Evolutionary conservation across 2,113 vertebrate genomes (phyloP).

Genomic region (Tyto alba): DNA sequence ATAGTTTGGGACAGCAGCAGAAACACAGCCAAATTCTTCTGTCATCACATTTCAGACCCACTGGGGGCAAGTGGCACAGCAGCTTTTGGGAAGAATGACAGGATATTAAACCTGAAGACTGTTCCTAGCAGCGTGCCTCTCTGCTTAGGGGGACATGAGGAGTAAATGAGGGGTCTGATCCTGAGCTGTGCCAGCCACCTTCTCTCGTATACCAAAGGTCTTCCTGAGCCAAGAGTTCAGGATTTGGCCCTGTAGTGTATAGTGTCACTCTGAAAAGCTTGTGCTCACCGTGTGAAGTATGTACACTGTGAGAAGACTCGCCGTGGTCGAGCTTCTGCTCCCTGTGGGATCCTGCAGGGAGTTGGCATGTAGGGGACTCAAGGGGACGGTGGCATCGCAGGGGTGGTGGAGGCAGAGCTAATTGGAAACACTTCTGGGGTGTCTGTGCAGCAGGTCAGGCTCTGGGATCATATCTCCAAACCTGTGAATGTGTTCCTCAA

Average conservation of each 20-base stretch:
- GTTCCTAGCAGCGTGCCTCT: not conserved
- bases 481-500: not conserved
- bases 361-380: not conserved
- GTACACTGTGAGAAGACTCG: too few relatives aligned
- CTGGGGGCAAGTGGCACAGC: not conserved
- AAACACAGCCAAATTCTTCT: conserved; percentile 3
- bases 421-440: not conserved
- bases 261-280: not conserved
- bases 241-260: not conserved
- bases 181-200: not conserved
- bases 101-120: not conserved
- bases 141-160: not conserved
- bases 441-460: not conserved
- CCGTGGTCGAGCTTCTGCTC: not conserved
- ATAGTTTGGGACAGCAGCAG: conserved; percentile 32
- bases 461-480: not conserved
- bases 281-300: too few relatives aligned
- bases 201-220: not conserved
- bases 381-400: rapidly evolving
- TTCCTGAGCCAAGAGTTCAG: not conserved
- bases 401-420: not conserved
- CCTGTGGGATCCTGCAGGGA: not conserved
- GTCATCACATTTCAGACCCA: not conserved
- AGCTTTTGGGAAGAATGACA: not conserved
- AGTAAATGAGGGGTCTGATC: not conserved